phyloP scores from a whole-genome alignment of 2,888 invertebrate genomes.

The Latheticus oryzae region DNA sequence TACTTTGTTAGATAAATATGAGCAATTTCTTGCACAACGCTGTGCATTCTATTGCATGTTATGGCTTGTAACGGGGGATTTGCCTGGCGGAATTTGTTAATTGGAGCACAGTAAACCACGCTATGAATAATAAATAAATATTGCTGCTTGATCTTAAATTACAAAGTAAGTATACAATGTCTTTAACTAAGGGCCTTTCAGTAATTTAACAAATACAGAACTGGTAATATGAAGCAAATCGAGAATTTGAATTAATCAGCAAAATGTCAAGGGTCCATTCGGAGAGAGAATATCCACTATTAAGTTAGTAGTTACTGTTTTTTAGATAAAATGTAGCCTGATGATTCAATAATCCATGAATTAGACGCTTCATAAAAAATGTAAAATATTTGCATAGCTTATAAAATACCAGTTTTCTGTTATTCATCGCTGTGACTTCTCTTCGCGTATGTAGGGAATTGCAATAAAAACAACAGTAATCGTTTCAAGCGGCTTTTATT shows the following conservation, averaged over 20 bases:
- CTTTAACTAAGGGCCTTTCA: conserved; percentile 27
- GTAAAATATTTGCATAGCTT: conserved; percentile 18
- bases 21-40: conserved; percentile 19
- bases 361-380: conserved; percentile 11
- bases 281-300: conserved; percentile 26
- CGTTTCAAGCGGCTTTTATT: conserved; percentile 21
- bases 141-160: conserved; percentile 25
- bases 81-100: conserved; percentile 29
- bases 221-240: conserved; percentile 7
- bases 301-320: conserved; percentile 24
- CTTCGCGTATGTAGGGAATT: conserved; percentile 19
- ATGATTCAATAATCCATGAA: conserved; percentile 25
- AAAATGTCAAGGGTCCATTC: conserved; percentile 7
- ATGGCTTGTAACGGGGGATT: conserved; percentile 30
- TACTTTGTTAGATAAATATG: too few species aligned
- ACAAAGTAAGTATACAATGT: conserved; percentile 20
- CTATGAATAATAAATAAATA: conserved; percentile 34
- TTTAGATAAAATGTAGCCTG: conserved; percentile 9
- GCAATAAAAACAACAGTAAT: conserved; percentile 30
- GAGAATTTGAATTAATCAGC: not conserved
- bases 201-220: conserved; percentile 27
- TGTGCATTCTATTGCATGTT: conserved; percentile 31
- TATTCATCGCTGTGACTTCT: not conserved
- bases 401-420: conserved; percentile 15
- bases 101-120: conserved; percentile 32